These are phyloP conservation scores for Hippocampus comes DNA, from an alignment of 2,113 vertebrate species.

Conservation along the genomic window DNA sequence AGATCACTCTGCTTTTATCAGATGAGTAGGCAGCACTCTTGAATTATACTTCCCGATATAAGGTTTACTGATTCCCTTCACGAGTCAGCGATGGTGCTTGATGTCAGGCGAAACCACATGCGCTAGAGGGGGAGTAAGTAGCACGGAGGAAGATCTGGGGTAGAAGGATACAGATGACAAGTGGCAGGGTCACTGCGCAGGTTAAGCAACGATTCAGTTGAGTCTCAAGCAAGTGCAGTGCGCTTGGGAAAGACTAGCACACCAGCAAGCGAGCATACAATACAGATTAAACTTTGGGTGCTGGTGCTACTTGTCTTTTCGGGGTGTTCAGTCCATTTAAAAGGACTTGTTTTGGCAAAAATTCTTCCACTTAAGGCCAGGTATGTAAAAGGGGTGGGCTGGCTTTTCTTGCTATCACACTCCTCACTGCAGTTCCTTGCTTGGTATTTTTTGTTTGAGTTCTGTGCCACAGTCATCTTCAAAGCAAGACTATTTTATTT, in stretches of 20 bases:
- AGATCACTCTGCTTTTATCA: slow-evolving; percentile 78
- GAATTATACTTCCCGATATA: slow-evolving; percentile 43
- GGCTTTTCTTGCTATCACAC: too few relatives aligned
- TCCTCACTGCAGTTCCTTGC: too few relatives aligned
- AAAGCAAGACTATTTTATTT: too few relatives aligned
- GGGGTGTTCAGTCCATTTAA: too few relatives aligned
- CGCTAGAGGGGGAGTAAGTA: slow-evolving; percentile 45
- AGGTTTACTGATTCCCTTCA: slow-evolving; percentile 62
- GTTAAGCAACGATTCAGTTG: slow-evolving; percentile 76
- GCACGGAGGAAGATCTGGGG: slow-evolving; percentile 54
- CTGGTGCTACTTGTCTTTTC: neutral
- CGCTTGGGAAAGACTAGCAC: slow-evolving; percentile 46
- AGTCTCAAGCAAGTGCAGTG: slow-evolving; percentile 61
- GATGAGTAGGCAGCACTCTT: slow-evolving; percentile 82
- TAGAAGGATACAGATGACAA: slow-evolving; percentile 57
- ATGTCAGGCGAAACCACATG: slow-evolving; percentile 42
- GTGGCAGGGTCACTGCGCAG: slow-evolving; percentile 76
- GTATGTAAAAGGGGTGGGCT: too few relatives aligned
- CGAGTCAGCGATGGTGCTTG: slow-evolving; percentile 59
- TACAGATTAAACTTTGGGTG: slow-evolving; percentile 50
- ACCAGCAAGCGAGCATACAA: slow-evolving; percentile 48
- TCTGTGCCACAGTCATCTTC: too few relatives aligned
- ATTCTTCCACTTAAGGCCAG: too few relatives aligned
- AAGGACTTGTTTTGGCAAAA: too few relatives aligned
- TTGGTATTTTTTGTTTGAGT: too few relatives aligned